These are phyloP conservation scores for Apostichopus californicus DNA, from an alignment of 35 echinoderm and acorn worm species.

Conservation along the genomic window DNA sequence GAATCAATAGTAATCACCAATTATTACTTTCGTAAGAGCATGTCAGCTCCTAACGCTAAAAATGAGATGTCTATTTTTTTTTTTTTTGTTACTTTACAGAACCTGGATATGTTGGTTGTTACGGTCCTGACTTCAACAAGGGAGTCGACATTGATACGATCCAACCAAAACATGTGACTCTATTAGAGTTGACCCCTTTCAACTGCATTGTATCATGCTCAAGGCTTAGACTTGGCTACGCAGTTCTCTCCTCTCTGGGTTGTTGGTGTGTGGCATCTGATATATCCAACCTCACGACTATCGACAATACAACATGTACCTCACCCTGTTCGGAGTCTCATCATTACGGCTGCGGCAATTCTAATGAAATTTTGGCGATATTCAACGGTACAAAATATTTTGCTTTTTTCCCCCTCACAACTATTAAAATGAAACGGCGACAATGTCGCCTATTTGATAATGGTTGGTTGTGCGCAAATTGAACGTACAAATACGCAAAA, in stretches of 20 bases:
- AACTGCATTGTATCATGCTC: conserved; percentile 1
- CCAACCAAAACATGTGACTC: neutral
- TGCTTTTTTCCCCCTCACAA: too few species aligned
- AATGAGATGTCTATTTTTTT: too few species aligned
- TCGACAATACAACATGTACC: neutral
- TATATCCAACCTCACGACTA: too few species aligned
- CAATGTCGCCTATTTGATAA: too few species aligned
- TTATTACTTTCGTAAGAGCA: too few species aligned
- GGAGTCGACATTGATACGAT: neutral
- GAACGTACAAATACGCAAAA: too few species aligned
- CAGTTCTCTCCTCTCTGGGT: neutral
- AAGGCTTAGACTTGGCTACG: neutral
- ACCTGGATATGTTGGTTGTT: conserved; percentile 9
- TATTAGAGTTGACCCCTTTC: neutral
- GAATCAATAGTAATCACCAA: too few species aligned
- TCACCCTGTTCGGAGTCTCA: neutral
- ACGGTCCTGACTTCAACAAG: neutral
- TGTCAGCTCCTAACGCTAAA: too few species aligned
- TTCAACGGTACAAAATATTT: too few species aligned
- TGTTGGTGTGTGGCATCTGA: neutral
- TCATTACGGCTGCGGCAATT: neutral
- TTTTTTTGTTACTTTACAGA: neutral
- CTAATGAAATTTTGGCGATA: too few species aligned
- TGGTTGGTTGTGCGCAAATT: too few species aligned
- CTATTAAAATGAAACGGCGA: too few species aligned